These are phyloP conservation scores for Grapholita molesta DNA, from an alignment of 1,140 invertebrate species.

Conservation along the genomic window DNA sequence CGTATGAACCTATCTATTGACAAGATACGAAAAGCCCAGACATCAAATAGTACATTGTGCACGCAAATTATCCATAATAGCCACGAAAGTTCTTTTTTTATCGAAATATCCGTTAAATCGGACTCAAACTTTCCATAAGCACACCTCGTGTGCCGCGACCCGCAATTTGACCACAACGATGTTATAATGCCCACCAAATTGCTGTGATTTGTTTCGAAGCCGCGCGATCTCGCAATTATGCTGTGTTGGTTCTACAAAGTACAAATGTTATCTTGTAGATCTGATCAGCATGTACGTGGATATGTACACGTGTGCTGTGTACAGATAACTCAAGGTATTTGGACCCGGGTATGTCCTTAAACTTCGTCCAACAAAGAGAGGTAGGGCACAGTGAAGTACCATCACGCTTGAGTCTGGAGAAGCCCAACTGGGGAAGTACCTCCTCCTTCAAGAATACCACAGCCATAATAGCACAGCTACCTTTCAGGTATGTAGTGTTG, in stretches of 20 bases:
- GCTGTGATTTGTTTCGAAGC: slow-evolving; percentile 54
- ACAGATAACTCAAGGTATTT: background rate
- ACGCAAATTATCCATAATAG: background rate
- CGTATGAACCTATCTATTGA: too few species aligned
- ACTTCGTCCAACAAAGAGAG: too few species aligned
- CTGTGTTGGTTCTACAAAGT: slow-evolving; percentile 56
- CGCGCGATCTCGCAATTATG: slow-evolving; percentile 55
- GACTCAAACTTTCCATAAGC: slow-evolving; percentile 25
- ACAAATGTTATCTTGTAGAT: slow-evolving; percentile 41
- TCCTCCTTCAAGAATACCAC: too few species aligned
- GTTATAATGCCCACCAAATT: slow-evolving; percentile 51
- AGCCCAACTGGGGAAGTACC: too few species aligned
- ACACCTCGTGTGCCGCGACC: slow-evolving; percentile 28
- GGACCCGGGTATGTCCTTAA: too few species aligned
- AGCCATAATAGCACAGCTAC: too few species aligned
- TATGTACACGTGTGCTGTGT: slow-evolving; percentile 37
- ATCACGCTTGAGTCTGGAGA: too few species aligned
- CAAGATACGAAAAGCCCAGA: too few species aligned
- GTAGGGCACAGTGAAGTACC: too few species aligned
- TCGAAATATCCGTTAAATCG: background rate
- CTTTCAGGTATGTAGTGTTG: too few species aligned
- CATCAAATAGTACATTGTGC: background rate
- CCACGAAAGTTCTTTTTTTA: background rate
- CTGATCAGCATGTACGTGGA: background rate
- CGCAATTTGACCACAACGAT: slow-evolving; percentile 43